Evolutionary conservation across 2,888 invertebrate species (phyloP).

Genomic region (Copidosoma aretas): DNA sequence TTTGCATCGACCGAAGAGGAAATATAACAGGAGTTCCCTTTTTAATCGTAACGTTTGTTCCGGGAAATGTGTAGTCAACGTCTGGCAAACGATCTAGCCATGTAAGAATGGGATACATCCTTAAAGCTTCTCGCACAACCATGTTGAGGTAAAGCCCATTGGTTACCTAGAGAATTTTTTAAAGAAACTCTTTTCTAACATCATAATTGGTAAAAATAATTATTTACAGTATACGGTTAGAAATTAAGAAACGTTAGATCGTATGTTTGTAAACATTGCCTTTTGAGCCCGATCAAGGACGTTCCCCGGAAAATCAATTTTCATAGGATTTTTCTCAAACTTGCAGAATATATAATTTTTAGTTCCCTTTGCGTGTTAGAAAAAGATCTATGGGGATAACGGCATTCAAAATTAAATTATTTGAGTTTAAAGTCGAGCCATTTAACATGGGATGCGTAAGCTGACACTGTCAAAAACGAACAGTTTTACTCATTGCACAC

Average conservation of each 20-base stretch:
- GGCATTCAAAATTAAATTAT: too few species aligned
- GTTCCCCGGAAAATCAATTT: too few species aligned
- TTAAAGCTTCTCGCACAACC: slow-evolving; percentile 57
- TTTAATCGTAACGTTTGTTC: slow-evolving; percentile 49
- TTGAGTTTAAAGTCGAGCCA: too few species aligned
- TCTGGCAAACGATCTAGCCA: slow-evolving; percentile 50
- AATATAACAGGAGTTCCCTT: slow-evolving; percentile 57
- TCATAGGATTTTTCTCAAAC: too few species aligned
- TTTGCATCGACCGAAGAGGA: slow-evolving; percentile 59
- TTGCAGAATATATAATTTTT: too few species aligned
- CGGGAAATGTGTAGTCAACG: slow-evolving; percentile 51
- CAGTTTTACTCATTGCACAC: too few species aligned
- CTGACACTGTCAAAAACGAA: too few species aligned
- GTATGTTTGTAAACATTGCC: background rate
- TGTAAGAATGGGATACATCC: slow-evolving; percentile 59
- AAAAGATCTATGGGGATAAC: too few species aligned
- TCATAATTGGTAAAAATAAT: too few species aligned
- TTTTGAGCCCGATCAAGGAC: too few species aligned
- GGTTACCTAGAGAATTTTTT: slow-evolving; percentile 8
- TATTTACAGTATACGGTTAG: background rate
- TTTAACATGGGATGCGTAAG: too few species aligned
- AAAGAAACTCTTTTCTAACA: background rate
- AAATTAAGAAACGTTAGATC: background rate
- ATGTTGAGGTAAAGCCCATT: slow-evolving; percentile 51
- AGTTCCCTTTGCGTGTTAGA: too few species aligned